phyloP scores from a whole-genome alignment of 2,797 vertebrate genomes.

The Coilia nasus region DNA sequence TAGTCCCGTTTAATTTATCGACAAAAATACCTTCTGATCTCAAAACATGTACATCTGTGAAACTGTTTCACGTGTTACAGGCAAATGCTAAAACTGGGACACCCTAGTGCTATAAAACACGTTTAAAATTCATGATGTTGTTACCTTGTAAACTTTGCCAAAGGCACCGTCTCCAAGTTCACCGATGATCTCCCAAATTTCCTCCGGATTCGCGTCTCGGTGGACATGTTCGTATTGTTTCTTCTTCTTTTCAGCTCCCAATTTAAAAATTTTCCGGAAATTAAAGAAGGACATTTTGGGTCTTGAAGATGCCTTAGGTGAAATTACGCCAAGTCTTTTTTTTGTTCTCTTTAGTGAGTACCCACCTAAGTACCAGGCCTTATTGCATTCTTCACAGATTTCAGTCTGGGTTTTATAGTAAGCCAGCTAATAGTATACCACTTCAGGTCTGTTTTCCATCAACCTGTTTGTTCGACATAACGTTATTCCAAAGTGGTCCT shows the following conservation, averaged over 20 bases:
- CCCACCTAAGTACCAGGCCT: conserved; percentile 15
- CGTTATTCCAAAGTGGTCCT: background rate
- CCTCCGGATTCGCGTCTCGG: conserved; percentile 92
- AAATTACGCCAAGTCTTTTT: background rate
- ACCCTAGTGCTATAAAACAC: background rate
- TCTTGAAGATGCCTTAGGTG: conserved; percentile 31
- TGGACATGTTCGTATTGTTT: conserved; percentile 97
- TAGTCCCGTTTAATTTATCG: background rate
- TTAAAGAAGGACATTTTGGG: conserved; percentile 93
- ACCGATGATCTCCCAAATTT: conserved; percentile 93
- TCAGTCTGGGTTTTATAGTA: background rate
- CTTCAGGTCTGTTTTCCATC: background rate
- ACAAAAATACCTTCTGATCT: background rate
- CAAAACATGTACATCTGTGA: background rate
- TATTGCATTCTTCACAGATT: conserved; percentile 28
- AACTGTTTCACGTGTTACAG: background rate
- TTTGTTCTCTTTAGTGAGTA: background rate
- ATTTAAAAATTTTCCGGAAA: conserved; percentile 97
- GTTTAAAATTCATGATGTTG: conserved; percentile 32
- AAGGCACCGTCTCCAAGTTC: conserved; percentile 96
- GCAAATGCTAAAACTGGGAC: background rate
- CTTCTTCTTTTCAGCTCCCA: conserved; percentile 94
- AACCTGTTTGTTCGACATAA: background rate
- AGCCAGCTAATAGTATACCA: background rate
- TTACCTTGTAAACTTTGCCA: conserved; percentile 97